These are phyloP conservation scores for sheep (Ovis aries) DNA, from an alignment of 2,113 vertebrate species.

Conservation along the genomic window ARS-UI_Ramb_v3.0 NC_056058.1:66165501-66166000, in stretches of 20 bases:
- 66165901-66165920: background rate
- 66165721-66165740: constrained; percentile 56
- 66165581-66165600: background rate
- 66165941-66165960: background rate
- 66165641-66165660: background rate
- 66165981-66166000: background rate
- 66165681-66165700: constrained; percentile 59
- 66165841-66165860: background rate
- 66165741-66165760: background rate
- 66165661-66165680: background rate
- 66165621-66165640: background rate
- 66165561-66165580: background rate
- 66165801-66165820: background rate
- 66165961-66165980: background rate
- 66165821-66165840: background rate
- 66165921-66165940: background rate
- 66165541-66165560: background rate
- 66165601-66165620: background rate
- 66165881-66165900: background rate
- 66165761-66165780: background rate
- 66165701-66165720: background rate
- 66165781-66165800: background rate
- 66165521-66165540: background rate
- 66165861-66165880: background rate
- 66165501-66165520: background rate